phyloP scores from a whole-genome alignment of 2,797 vertebrate genomes.

The Ctenochaetus hawaiiensis region DNA sequence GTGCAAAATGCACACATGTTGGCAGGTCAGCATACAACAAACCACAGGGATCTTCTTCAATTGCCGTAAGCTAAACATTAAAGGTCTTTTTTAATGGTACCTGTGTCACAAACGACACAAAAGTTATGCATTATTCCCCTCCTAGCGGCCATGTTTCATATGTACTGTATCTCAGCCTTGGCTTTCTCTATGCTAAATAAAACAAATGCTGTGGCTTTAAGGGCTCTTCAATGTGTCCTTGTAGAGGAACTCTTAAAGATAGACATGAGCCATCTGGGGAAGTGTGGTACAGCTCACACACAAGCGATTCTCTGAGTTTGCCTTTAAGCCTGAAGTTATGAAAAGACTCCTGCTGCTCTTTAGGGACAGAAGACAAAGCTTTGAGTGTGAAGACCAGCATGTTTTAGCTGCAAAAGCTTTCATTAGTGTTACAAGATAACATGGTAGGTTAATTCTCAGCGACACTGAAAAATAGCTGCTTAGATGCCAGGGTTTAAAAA shows the following conservation, averaged over 20 bases:
- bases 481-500: constrained; percentile 22
- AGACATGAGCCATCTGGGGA: constrained; percentile 43
- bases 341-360: constrained; percentile 37
- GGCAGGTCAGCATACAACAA: background rate
- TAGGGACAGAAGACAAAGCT: constrained; percentile 12
- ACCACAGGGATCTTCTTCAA: constrained; percentile 7
- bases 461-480: constrained; percentile 21
- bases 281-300: constrained; percentile 44
- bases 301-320: background rate
- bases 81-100: constrained; percentile 3
- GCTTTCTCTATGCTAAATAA: constrained; percentile 15
- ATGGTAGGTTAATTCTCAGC: constrained; percentile 14
- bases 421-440: constrained; percentile 22
- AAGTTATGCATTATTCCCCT: constrained; percentile 11
- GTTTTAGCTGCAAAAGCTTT: constrained; percentile 24
- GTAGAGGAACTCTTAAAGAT: constrained; percentile 41
- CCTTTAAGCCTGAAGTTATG: constrained; percentile 33
- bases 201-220: constrained; percentile 36
- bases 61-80: background rate
- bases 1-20: background rate
- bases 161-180: constrained; percentile 8
- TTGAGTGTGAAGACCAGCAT: constrained; percentile 3
- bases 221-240: constrained; percentile 36
- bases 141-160: constrained; percentile 9
- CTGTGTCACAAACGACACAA: constrained; percentile 15